phyloP scores from a whole-genome alignment of 2,797 vertebrate genomes.

The Cephalopachus bancanus region DNA sequence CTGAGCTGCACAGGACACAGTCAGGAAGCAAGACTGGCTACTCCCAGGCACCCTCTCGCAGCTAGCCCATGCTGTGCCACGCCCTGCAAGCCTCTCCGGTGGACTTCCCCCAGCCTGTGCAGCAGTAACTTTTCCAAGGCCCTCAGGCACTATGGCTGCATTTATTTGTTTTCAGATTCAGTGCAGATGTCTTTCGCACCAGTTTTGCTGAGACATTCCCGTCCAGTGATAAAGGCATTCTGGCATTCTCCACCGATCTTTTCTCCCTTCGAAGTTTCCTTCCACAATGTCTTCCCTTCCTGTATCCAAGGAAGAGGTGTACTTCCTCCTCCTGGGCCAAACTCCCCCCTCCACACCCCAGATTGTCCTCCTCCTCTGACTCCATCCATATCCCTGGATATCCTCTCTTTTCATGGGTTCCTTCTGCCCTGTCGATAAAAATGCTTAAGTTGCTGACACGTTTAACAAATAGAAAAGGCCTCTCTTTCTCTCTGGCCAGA shows the following conservation, averaged over 20 bases:
- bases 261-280: background rate
- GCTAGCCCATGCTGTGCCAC: rapidly evolving
- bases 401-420: background rate
- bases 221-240: background rate
- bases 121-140: rapidly evolving
- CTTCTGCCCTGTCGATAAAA: background rate
- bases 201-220: background rate
- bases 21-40: rapidly evolving
- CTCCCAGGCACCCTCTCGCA: rapidly evolving
- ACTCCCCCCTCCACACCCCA: rapidly evolving
- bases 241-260: background rate
- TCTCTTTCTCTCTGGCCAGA: rapidly evolving
- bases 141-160: rapidly evolving
- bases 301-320: background rate
- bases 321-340: background rate
- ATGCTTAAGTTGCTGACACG: background rate
- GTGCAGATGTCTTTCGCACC: background rate
- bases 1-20: rapidly evolving
- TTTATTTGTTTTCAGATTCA: background rate
- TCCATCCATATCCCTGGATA: too few relatives aligned
- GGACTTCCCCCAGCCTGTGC: rapidly evolving
- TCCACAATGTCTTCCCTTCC: background rate
- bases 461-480: background rate
- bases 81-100: background rate
- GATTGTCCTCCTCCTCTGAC: background rate